phyloP scores from a whole-genome alignment of 2,113 vertebrate genomes.

The Hassar affinis region DNA sequence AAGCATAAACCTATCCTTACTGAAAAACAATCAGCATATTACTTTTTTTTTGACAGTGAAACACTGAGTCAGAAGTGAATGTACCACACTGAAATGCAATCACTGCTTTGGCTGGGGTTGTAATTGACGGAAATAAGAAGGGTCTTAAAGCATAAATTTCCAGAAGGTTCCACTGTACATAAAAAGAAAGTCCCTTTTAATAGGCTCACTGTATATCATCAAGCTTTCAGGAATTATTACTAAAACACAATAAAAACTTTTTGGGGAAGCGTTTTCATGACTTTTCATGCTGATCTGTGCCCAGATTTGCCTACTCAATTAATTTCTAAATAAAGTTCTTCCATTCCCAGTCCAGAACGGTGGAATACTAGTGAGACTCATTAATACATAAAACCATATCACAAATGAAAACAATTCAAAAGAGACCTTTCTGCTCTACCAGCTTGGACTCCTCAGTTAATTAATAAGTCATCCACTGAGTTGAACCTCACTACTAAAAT shows the following conservation, averaged over 20 bases:
- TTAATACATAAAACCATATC: neutral
- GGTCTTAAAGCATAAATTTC: neutral
- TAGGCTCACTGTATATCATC: neutral
- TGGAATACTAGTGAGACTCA: neutral
- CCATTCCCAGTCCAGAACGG: neutral
- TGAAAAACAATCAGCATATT: neutral
- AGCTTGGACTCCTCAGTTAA: neutral
- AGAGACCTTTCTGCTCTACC: neutral
- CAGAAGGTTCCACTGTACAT: neutral
- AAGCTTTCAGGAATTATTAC: neutral
- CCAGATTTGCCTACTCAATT: slow-evolving; percentile 31
- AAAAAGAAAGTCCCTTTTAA: neutral
- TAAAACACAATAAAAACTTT: neutral
- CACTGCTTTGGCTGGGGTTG: neutral
- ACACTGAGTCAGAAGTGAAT: neutral
- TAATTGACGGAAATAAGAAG: neutral
- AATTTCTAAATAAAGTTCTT: neutral
- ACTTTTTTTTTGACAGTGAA: neutral
- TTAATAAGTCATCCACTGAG: neutral
- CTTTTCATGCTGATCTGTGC: slow-evolving; percentile 10
- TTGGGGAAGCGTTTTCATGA: neutral
- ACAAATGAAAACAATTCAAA: neutral
- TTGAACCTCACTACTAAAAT: neutral
- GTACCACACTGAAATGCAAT: neutral
- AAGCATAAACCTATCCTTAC: neutral